A percentile compares a stretch with the other conserved stretches of the same genome.
Conservation (phyloP, 1,140 invertebrate genomes). For the Whitmania pigra region DNA sequence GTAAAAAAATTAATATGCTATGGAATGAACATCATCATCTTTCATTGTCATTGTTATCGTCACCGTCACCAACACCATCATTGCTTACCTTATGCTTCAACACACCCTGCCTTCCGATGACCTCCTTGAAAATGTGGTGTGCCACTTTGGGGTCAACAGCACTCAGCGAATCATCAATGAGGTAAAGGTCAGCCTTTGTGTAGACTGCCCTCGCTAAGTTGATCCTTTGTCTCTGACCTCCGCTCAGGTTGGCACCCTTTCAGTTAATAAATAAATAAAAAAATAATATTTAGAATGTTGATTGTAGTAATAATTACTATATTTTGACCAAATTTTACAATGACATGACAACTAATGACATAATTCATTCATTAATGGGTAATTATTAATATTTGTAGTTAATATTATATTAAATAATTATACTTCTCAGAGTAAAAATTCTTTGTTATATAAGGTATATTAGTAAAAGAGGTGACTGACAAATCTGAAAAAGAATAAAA, state of each 20-base stretch:
- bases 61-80: neutral
- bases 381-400: too few species aligned
- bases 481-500: neutral
- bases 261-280: too few species aligned
- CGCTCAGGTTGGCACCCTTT: conserved; percentile 40
- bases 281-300: too few species aligned
- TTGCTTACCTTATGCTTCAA: conserved; percentile 22
- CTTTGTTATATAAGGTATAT: too few species aligned
- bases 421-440: neutral
- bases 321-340: too few species aligned
- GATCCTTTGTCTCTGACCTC: conserved; percentile 46
- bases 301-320: too few species aligned
- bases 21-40: neutral
- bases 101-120: conserved; percentile 21
- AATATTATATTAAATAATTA: too few species aligned
- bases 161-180: conserved; percentile 45
- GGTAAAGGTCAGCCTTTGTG: conserved; percentile 52
- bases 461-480: too few species aligned
- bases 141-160: conserved; percentile 41
- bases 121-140: conserved; percentile 31
- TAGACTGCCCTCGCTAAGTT: conserved; percentile 44
- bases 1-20: too few species aligned
- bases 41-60: neutral
- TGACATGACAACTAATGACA: neutral
- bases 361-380: too few species aligned